phyloP scores from a whole-genome alignment of 2,888 invertebrate species.

The Nysson spinosus region DNA sequence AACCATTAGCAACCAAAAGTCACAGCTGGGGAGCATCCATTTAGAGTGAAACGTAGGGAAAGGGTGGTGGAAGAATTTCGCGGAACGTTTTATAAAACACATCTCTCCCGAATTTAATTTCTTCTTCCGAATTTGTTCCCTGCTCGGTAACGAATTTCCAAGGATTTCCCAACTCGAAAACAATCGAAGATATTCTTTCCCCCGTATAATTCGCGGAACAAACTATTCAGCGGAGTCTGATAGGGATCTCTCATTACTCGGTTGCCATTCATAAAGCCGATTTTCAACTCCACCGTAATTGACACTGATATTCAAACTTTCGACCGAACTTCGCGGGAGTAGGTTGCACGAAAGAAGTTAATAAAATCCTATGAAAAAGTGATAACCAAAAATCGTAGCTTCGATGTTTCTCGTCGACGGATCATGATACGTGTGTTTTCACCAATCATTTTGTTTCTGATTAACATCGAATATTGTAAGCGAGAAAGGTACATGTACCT shows the following conservation, averaged over 20 bases:
- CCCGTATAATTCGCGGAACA: not conserved
- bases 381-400: conserved; percentile 10
- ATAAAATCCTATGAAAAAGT: conserved; percentile 8
- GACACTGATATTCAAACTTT: conserved; percentile 34
- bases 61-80: conserved; percentile 5
- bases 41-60: too few relatives aligned
- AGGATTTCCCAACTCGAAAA: too few relatives aligned
- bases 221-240: not conserved
- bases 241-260: conserved; percentile 9
- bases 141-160: too few relatives aligned
- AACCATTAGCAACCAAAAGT: conserved; percentile 26
- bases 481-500: conserved; percentile 5
- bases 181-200: too few relatives aligned
- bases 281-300: conserved; percentile 15
- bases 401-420: conserved; percentile 15
- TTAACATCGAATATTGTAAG: not conserved
- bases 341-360: conserved; percentile 17
- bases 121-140: too few relatives aligned
- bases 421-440: not conserved
- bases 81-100: too few relatives aligned
- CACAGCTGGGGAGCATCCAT: conserved; percentile 6
- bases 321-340: conserved; percentile 6
- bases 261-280: too few relatives aligned
- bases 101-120: too few relatives aligned
- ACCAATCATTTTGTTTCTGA: conserved; percentile 12